Conservation (phyloP, 2,113 vertebrate genomes). For the Coreoperca whiteheadi region DNA sequence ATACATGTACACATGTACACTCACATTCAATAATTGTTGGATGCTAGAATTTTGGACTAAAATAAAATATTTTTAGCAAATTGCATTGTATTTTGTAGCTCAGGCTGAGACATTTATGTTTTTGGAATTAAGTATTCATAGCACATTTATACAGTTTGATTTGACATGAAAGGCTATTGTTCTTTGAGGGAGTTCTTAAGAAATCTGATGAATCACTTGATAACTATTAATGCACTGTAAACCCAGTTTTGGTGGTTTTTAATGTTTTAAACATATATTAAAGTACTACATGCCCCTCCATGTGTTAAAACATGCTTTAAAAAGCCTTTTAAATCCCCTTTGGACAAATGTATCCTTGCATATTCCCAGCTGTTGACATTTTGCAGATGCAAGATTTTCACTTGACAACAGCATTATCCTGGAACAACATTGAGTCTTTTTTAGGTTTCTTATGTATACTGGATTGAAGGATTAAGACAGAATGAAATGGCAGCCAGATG, state of each 20-base stretch:
- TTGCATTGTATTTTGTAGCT: neutral
- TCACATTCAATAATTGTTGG: neutral
- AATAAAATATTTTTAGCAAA: neutral
- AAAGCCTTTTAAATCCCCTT: neutral
- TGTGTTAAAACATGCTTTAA: neutral
- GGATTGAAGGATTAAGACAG: neutral
- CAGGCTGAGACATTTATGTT: neutral
- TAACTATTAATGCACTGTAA: neutral
- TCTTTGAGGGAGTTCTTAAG: neutral
- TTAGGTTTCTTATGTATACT: neutral
- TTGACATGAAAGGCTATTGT: neutral
- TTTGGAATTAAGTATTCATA: neutral
- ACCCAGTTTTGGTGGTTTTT: neutral
- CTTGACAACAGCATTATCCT: neutral
- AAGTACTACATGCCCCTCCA: neutral
- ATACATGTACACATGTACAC: too few relatives aligned
- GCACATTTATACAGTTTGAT: neutral
- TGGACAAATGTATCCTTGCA: neutral
- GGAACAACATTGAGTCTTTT: neutral
- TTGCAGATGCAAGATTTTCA: neutral
- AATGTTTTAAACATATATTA: neutral
- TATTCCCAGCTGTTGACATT: neutral
- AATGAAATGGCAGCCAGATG: too few relatives aligned
- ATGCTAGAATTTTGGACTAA: neutral
- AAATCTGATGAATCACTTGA: conserved; percentile 5